Conservation (phyloP, 2,113 vertebrate genomes). For the Aplodontia rufa region DNA sequence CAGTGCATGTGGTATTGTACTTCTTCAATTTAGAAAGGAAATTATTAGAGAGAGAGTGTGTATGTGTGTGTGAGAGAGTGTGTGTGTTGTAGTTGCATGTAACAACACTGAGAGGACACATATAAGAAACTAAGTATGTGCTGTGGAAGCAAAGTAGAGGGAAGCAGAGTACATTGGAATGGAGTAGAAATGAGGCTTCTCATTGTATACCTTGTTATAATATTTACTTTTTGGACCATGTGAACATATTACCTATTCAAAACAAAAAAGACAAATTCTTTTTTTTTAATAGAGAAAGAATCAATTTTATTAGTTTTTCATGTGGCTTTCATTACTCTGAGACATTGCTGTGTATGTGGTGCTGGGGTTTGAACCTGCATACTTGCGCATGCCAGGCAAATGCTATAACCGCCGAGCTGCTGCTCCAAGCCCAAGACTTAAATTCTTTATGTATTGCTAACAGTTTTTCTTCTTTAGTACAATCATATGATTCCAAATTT, state of each 20-base stretch:
- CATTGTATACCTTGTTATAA: background rate
- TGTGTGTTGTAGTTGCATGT: background rate
- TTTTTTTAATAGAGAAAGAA: no score
- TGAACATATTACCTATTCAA: background rate
- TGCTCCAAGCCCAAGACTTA: no score
- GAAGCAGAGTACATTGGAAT: background rate
- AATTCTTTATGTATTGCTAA: background rate
- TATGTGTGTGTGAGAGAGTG: background rate
- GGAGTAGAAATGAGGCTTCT: background rate
- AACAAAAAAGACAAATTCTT: no score
- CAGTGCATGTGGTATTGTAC: background rate
- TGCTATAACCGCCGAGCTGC: no score
- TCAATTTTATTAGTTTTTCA: no score
- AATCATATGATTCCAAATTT: background rate
- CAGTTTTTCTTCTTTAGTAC: background rate
- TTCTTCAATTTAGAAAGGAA: background rate
- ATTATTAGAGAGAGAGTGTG: background rate
- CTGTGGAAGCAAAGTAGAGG: background rate
- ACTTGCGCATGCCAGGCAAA: no score
- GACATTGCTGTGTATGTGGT: no score
- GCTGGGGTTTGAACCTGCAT: no score
- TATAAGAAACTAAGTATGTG: background rate
- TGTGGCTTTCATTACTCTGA: no score
- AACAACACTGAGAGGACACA: background rate
- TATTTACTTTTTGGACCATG: constrained; percentile 6